A percentile compares a stretch with the other conserved stretches of the same genome.
phyloP scores from a whole-genome alignment of 2,113 vertebrate species.

The Psilopsiagon aymara region DNA sequence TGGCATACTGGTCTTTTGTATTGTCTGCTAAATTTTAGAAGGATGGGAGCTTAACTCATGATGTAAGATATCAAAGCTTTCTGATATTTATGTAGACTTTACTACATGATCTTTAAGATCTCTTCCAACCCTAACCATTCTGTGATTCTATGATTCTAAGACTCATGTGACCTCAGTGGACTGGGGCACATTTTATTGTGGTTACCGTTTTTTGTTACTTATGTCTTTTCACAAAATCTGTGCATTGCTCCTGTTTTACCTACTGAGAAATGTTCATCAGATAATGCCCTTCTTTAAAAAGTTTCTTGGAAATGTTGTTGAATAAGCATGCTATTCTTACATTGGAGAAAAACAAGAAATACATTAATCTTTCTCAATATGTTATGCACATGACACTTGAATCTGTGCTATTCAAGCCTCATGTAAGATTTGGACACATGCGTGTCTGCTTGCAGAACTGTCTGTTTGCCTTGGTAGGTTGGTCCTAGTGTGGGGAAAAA shows the following conservation, averaged over 20 bases:
- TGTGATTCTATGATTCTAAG: not conserved
- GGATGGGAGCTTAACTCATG: not conserved
- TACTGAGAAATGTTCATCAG: rapidly evolving
- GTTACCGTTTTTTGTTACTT: not conserved
- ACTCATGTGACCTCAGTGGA: not conserved
- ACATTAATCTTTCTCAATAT: not conserved
- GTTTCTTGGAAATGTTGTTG: rapidly evolving
- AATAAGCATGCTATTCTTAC: not conserved
- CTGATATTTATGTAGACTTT: not conserved
- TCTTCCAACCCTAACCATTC: not conserved
- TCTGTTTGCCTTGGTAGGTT: not conserved
- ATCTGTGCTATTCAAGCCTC: not conserved
- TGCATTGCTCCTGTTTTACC: not conserved
- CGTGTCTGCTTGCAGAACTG: not conserved
- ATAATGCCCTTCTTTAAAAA: not conserved
- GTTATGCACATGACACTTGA: not conserved
- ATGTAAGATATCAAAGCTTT: not conserved
- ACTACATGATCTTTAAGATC: not conserved
- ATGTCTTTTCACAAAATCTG: not conserved
- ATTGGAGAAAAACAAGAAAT: not conserved
- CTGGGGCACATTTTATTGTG: not conserved
- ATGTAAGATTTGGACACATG: not conserved
- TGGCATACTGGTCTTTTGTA: not conserved
- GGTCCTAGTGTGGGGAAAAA: not conserved
- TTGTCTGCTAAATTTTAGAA: not conserved